Percentiles rank a stretch among this genome's conserved stretches.
These are phyloP conservation scores for Scolopax mira DNA, from an alignment of 2,113 vertebrate species.

Conservation along the genomic window DNA sequence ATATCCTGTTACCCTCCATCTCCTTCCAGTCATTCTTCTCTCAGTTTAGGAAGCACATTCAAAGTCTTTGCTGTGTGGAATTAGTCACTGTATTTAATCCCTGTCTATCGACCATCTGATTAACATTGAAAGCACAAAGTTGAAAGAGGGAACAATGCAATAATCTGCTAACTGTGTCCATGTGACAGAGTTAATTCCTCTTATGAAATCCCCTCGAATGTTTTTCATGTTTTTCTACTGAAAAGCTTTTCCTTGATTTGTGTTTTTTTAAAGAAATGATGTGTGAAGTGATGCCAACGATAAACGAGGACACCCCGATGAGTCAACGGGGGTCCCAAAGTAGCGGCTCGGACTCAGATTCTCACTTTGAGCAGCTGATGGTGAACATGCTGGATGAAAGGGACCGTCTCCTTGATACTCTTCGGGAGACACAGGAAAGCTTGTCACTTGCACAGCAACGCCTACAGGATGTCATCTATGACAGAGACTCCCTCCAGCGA, in stretches of 20 bases:
- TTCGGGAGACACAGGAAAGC: conserved; percentile 97
- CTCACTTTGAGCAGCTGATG: conserved; percentile 99
- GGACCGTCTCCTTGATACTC: conserved; percentile 95
- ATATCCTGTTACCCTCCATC: not conserved
- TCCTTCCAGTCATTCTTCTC: not conserved
- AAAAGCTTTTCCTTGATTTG: conserved; percentile 11
- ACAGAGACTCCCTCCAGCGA: conserved; percentile 94
- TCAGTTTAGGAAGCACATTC: not conserved
- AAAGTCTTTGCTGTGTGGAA: not conserved
- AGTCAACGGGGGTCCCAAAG: conserved; percentile 97
- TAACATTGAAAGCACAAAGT: conserved; percentile 36
- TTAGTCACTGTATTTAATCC: conserved; percentile 28
- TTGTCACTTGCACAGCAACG: conserved; percentile 93
- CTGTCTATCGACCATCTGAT: conserved; percentile 19
- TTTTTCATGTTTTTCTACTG: conserved; percentile 13
- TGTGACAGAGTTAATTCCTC: not conserved
- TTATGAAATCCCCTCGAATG: not conserved
- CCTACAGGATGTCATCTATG: conserved; percentile 96
- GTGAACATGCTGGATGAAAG: conserved; percentile 99
- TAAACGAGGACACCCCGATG: conserved; percentile 98
- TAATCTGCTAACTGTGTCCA: conserved; percentile 4
- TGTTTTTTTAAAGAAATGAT: conserved; percentile 87
- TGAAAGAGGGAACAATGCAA: conserved; percentile 41
- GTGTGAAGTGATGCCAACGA: conserved; percentile 99
- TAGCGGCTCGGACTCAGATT: conserved; percentile 95